These are phyloP conservation scores for Brachyistius frenatus DNA, from an alignment of 2,113 vertebrate species.

Conservation along the genomic window DNA sequence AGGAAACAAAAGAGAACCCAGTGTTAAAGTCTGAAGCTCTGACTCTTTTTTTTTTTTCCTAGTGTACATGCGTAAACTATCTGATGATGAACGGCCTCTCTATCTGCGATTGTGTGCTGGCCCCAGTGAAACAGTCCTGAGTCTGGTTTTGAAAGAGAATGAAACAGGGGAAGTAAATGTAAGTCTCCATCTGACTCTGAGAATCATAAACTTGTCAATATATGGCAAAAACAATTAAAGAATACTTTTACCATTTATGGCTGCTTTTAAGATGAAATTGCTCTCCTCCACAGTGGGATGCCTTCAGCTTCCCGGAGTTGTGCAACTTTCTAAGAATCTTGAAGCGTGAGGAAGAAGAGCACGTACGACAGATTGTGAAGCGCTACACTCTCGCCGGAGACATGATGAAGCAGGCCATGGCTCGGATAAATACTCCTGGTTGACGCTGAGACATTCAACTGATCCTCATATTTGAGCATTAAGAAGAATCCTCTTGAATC, in stretches of 20 bases:
- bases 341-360: conserved; percentile 94
- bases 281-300: conserved; percentile 90
- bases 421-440: conserved; percentile 82
- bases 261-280: conserved; percentile 3
- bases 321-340: conserved; percentile 96
- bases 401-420: conserved; percentile 89
- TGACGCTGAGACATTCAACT: conserved; percentile 76
- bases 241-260: neutral
- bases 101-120: conserved; percentile 91
- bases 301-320: conserved; percentile 94
- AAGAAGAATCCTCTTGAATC: neutral
- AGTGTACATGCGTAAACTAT: conserved; percentile 92
- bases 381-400: conserved; percentile 90
- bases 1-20: neutral
- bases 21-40: neutral
- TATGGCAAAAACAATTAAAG: neutral
- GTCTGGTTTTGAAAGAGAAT: conserved; percentile 94
- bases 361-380: conserved; percentile 89
- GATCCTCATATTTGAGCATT: conserved; percentile 1
- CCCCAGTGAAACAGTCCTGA: conserved; percentile 91
- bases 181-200: conserved; percentile 73
- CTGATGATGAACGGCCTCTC: conserved; percentile 89
- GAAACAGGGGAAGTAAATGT: conserved; percentile 96
- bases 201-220: neutral
- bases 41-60: conserved; percentile 6